Percentiles rank a stretch among this genome's conserved stretches.
Evolutionary conservation across 2,113 vertebrate species (phyloP).

Genomic region (Halichoerus grypus): DNA sequence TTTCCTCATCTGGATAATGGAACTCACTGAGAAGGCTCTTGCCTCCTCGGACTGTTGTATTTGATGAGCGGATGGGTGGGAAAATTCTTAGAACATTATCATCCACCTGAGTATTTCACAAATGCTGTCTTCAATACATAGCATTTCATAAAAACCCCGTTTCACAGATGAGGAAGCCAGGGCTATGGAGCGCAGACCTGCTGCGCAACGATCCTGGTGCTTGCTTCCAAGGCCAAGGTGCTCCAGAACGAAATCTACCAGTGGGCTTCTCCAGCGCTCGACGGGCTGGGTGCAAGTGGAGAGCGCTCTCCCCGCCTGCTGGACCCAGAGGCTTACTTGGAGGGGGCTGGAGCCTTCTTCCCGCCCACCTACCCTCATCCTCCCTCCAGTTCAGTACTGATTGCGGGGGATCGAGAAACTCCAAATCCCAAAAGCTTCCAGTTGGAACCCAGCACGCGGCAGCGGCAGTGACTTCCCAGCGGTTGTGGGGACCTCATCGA

Average conservation of each 20-base stretch:
- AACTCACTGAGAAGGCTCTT: not conserved
- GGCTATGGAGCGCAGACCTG: not conserved
- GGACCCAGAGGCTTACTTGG: not conserved
- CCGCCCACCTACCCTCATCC: not conserved
- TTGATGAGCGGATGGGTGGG: not conserved
- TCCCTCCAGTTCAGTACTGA: not conserved
- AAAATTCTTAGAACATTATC: not conserved
- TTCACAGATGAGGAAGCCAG: not conserved
- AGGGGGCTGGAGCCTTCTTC: not conserved
- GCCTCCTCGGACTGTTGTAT: rapidly evolving
- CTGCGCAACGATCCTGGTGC: rapidly evolving
- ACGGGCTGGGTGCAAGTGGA: not conserved
- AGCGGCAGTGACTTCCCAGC: constrained; percentile 76
- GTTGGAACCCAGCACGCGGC: not conserved
- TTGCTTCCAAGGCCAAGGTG: not conserved
- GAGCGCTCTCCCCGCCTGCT: not conserved
- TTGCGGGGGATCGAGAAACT: not conserved
- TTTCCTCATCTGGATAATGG: not conserved
- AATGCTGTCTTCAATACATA: not conserved
- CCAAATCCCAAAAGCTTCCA: not conserved
- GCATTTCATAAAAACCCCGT: not conserved
- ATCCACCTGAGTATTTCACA: not conserved
- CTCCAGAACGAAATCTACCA: not conserved
- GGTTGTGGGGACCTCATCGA: constrained; percentile 84
- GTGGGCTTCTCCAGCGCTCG: rapidly evolving